phyloP scores from a whole-genome alignment of 2,113 vertebrate genomes.

The Tylochromis polylepis region DNA sequence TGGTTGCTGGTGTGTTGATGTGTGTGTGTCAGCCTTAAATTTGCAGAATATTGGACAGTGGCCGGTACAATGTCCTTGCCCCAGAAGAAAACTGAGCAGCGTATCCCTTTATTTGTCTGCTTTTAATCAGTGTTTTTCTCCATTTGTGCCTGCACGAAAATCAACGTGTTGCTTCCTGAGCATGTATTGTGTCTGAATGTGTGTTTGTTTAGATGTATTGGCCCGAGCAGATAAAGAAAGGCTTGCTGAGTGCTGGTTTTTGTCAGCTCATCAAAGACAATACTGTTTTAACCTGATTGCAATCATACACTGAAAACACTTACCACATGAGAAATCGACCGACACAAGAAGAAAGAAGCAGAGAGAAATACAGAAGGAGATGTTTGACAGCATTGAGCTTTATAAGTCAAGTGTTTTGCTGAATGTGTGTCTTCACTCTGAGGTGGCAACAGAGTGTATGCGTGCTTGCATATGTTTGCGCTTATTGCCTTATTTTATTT shows the following conservation, averaged over 20 bases:
- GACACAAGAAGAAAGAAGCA: background rate
- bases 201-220: background rate
- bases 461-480: background rate
- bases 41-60: conserved; percentile 9
- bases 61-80: conserved; percentile 22
- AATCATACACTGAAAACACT: conserved; percentile 31
- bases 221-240: background rate
- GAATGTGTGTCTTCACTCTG: background rate
- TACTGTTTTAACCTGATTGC: conserved; percentile 43
- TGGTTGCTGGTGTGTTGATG: background rate
- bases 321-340: background rate
- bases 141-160: background rate
- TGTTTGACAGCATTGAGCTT: background rate
- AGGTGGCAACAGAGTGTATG: background rate
- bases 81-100: conserved; percentile 20
- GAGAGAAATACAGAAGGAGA: background rate
- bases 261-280: conserved; percentile 7
- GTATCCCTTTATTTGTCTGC: background rate
- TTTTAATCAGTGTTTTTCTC: background rate
- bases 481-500: background rate
- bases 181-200: background rate
- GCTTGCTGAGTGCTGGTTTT: background rate
- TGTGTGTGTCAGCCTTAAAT: background rate
- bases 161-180: background rate
- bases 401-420: conserved; percentile 3